Base-by-base conservation (phyloP, 2,888 invertebrate genomes). In the Chelonus formosanus region DNA sequence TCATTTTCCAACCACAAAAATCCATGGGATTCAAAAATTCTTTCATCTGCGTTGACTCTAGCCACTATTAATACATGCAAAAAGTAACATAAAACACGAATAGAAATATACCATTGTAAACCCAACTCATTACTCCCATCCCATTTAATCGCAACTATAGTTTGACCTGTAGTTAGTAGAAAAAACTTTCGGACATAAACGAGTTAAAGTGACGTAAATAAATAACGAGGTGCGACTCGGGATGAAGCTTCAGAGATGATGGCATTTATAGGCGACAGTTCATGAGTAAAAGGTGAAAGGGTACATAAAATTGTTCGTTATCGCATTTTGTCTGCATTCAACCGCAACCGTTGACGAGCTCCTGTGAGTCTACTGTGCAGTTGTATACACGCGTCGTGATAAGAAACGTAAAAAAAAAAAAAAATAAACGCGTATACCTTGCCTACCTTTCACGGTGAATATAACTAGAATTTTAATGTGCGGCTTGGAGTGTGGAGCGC, bases 401-500 rank as follows among this genome's bases (percentile, higher is more conserved):
- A 61, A 53, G 61, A 32, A 50, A 10, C n/a, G 20, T n/a, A 45
- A 47, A 34, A 45, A 47, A 34, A 57, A 45, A 34, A 45, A 34
- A 45, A 45, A 20, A 20, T 20, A 20, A 20, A 20, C 20, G 20
- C 20, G 20, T 20, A 20, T 20, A 20, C 20, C 60, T 50, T 40
- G 31, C n/a, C 34, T 34, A 48, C 43, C 48, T 59, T 48, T 53
- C 61, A 63, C 54, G 45, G 63, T 59, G 71, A 63, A 57, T 64
- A 67, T 67, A 71, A 70, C 70, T 71, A 70, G 71, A 71, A 70
- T 71, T 71, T 65, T 70, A 71, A 71, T 70, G 68, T 64, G 69
- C 69, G 65, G 57, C 56, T 52, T 52, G 52, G 52, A 6, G 4
- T 32, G 47, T 47, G 45, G 34, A 45, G 47, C 47, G 45, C 47